Evolutionary conservation across 2,888 invertebrate species (phyloP), one percentile per base, ranked within the genome.

Genomic region (Ormyrus thymus): DNA sequence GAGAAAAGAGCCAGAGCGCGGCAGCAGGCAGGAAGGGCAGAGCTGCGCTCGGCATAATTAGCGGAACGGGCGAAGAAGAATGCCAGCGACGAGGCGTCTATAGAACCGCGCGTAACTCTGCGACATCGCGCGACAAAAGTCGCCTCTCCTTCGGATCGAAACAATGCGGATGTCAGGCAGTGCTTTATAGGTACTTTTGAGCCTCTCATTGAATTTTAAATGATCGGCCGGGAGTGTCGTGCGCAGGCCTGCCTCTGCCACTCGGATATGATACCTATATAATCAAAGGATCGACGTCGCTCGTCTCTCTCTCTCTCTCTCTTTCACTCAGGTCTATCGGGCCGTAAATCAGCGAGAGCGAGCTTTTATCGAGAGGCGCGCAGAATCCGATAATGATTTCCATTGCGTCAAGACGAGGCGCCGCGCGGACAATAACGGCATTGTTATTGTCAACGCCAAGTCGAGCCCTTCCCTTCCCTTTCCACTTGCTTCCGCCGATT

Each of bases 141-240:
- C 68, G 56, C 68, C 48, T 72, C 9, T 51, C 29, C 48, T 51
- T 50, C 11, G 29, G 29, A 62, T 66, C 71, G 80, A 81, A 82
- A 83, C 83, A 83, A 83, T 83, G 82, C 83, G 83, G 83, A 83
- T 83, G 82, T 81, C 79, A 81, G 48, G 69, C 66, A 65, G 59
- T 76, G 53, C 69, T 81, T 76, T 79, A 77, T 81, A 76, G 72
- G 70, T 69, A 78, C 78, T 81, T 81, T 82, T 79, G 81, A 61
- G 50, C 29, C 29, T 78, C 83, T 82, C 82, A 82, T 83, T 83
- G 83, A 83, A 83, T 83, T 84, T 83, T 80, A 83, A 83, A 84
- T 83, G 81, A 58, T 70, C 72, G 71, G 72, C 71, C 64, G 50
- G 50, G 78, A 82, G 59, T 79, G 77, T 79, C 79, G 77, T 72